Conservation (phyloP, 2,797 vertebrate genomes). For the Enoplosus armatus region DNA sequence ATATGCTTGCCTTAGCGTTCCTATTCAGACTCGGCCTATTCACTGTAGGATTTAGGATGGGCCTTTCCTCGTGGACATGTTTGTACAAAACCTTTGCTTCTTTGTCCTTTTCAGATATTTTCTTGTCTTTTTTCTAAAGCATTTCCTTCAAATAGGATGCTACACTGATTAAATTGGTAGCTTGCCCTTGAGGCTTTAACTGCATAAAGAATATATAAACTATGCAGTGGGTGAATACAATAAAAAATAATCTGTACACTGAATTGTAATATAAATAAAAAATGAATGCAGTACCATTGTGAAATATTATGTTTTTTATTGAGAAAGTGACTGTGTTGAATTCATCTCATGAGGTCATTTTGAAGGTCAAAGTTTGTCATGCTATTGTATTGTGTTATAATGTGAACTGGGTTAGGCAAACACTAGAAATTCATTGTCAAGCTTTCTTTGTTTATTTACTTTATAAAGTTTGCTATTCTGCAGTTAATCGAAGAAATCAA, state of each 20-base stretch:
- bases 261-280: neutral
- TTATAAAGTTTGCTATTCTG: neutral
- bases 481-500: neutral
- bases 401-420: neutral
- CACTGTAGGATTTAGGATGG: neutral
- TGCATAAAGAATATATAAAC: slow-evolving; percentile 29
- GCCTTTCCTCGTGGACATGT: neutral
- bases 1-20: slow-evolving; percentile 19
- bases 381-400: neutral
- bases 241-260: neutral
- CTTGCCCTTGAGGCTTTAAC: neutral
- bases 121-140: neutral
- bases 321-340: neutral
- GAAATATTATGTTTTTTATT: neutral
- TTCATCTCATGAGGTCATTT: neutral
- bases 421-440: neutral
- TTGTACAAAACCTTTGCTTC: slow-evolving; percentile 13
- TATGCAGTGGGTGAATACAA: neutral
- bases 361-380: neutral
- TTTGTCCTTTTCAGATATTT: slow-evolving; percentile 20
- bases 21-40: slow-evolving; percentile 22
- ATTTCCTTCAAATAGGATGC: slow-evolving; percentile 5
- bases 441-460: neutral
- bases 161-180: slow-evolving; percentile 26
- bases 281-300: neutral